Base-by-base conservation (phyloP, 1,140 invertebrate species). In the Eciton burchellii region DNA sequence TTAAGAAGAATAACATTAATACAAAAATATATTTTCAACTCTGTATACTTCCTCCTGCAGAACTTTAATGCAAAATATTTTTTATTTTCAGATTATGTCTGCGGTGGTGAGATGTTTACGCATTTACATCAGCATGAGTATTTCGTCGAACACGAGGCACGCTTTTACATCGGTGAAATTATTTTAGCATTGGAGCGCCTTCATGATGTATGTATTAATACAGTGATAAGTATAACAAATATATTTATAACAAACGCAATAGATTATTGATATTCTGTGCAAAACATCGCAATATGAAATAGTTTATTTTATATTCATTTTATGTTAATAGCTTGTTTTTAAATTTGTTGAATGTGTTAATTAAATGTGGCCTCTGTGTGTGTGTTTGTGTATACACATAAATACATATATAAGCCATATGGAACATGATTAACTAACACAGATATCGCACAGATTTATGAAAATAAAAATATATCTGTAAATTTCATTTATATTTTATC, bases 101-200 rank as follows among this genome's bases (percentile, higher is more conserved):
- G 96, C 90, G 98, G 98, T 62, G 98, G 98, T 1, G 98, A 99
- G 92, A 94, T 99, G 49, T 99, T 99, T 92, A 98, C 97, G 0
- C 98, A 99, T 94, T 94, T 99, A 29, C 98, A 98, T 94, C 96
- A 97, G 92, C 95, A 97, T 82, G 98, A 98, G 91, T 95, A 96
- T 87, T 99, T 99, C 92, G 96, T 96, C 56, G 97, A 98, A 91
- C 94, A 96, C 71, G 96, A 98, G 93, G 97, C 98, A 16, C 94
- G 97, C 84, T 96, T 98, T 90, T 98, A 99, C 91, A 97, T 99
- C 70, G 98, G 97, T 54, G 98, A 99, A 95, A 97, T 99, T 88
- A 97, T 98, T 89, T 94, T 99, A 66, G 98, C 98, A 1, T 92
- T 99, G 45, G 98, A 99, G 93, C 97, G 98, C 93, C 94, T 99